Evolutionary conservation across 2,888 invertebrate genomes (phyloP), one percentile per base, ranked within the genome.

Genomic region (Melanophora roralis): DNA sequence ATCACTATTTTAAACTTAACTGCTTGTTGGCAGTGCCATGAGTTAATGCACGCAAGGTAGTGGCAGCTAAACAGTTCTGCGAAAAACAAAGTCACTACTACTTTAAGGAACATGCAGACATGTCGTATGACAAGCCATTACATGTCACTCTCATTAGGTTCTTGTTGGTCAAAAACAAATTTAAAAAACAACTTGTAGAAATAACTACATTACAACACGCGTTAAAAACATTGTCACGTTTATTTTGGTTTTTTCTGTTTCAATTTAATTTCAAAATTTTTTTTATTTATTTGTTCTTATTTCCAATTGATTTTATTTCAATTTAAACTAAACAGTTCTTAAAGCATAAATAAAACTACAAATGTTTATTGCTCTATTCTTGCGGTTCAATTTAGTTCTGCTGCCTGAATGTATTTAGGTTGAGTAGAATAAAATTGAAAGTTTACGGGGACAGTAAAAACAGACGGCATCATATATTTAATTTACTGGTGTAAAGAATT

Each of bases 151-250:
- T 80, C 80, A 76, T 76, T 80, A 76, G 80, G 51, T 71, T 49
- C 57, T 64, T 19, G 38, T 32, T 27, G 57, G 55, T 12, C 19
- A n/a, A 27, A 36, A 40, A 23, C 2, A 38, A 8, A 57, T 36
- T 12, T 1, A 32, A 47, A 62, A 27, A 43, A 65, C 60, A 40
- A 12, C 27, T 36, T 32, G 34, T 32, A 62, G 19, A 45, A 36
- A 60, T 32, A 32, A 45, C 57, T 12, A 55, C 40, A 19, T 47
- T 60, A 71, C 62, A 80, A 80, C 76, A 80, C 80, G 72, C 76
- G 80, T 47, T 76, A 45, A 72, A 64, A 73, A 76, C 72, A 80
- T 80, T 76, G 80, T 80, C 80, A 80, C 80, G 80, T 80, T 80
- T 80, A 49, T 59, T 68, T 62, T 67, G 80, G 43, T 43, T 34